These are phyloP conservation scores for Geotrypetes seraphini DNA, from an alignment of 2,797 vertebrate genomes.

Conservation along the genomic window DNA sequence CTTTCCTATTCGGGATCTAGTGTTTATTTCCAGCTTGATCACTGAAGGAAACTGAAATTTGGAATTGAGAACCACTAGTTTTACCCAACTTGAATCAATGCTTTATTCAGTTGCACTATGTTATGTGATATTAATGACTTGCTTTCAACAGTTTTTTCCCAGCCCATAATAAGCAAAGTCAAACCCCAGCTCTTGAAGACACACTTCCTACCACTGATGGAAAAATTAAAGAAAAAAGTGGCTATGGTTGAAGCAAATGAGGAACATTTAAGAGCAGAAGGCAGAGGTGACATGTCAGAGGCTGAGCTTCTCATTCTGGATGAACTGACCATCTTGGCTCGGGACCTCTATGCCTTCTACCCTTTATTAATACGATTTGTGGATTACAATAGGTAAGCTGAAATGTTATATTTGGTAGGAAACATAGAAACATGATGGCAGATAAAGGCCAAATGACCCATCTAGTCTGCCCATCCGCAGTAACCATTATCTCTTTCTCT, in stretches of 20 bases:
- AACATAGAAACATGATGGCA: too few species aligned
- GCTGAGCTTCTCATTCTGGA: constrained; percentile 90
- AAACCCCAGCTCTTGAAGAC: constrained; percentile 82
- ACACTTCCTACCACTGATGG: constrained; percentile 90
- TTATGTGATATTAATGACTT: constrained; percentile 31
- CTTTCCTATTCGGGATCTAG: too few species aligned
- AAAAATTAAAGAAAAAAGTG: constrained; percentile 92
- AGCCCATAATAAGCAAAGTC: constrained; percentile 93
- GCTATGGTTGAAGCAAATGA: constrained; percentile 82
- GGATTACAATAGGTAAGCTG: constrained; percentile 83
- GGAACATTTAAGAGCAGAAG: constrained; percentile 86
- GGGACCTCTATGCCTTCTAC: constrained; percentile 93
- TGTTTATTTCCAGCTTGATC: too few species aligned
- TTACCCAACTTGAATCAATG: too few species aligned
- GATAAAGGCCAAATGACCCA: too few species aligned
- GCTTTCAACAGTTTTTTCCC: constrained; percentile 78
- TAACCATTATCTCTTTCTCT: too few species aligned
- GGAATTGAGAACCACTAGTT: too few species aligned
- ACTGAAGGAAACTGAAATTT: too few species aligned
- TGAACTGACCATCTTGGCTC: constrained; percentile 82
- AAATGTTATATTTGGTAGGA: too few species aligned
- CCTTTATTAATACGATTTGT: constrained; percentile 90
- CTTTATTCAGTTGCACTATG: too few species aligned
- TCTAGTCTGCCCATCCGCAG: too few species aligned
- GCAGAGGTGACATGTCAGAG: constrained; percentile 89